Conservation (phyloP, 2,888 invertebrate species). For the Rugalucina vietnamica region DNA sequence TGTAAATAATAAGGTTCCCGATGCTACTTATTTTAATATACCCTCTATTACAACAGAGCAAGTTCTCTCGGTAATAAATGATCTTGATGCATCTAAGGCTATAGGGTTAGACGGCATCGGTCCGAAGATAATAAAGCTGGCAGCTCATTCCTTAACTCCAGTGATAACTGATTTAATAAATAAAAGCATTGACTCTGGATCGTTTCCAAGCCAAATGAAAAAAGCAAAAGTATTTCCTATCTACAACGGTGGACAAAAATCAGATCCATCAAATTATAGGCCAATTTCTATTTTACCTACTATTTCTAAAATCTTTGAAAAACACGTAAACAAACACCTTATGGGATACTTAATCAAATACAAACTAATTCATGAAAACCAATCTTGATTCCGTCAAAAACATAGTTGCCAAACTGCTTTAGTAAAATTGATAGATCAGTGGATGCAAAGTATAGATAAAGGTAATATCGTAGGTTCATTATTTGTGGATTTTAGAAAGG, state of each 20-base stretch:
- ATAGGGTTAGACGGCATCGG: background rate
- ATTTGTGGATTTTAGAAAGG: too few species aligned
- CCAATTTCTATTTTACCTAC: background rate
- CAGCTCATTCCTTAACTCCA: background rate
- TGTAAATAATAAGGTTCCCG: background rate
- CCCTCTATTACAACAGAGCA: background rate
- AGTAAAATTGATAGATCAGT: too few species aligned
- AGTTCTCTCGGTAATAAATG: background rate
- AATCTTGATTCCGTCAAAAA: too few species aligned
- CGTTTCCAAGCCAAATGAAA: background rate
- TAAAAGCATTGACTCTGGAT: background rate
- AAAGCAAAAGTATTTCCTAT: background rate
- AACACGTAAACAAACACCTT: too few species aligned
- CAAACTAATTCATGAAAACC: too few species aligned
- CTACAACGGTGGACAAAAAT: background rate
- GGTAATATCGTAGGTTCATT: too few species aligned
- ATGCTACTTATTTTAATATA: background rate
- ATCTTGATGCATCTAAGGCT: background rate
- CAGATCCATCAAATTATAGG: background rate
- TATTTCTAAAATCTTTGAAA: background rate
- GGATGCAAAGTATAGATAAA: too few species aligned
- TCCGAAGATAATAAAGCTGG: background rate
- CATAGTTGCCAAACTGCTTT: too few species aligned
- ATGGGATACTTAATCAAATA: too few species aligned
- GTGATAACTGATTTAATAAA: background rate